Percentiles rank a stretch among this genome's conserved stretches.
These are phyloP conservation scores for Listronotus bonariensis DNA, from an alignment of 1,140 invertebrate species.

Conservation along the genomic window DNA sequence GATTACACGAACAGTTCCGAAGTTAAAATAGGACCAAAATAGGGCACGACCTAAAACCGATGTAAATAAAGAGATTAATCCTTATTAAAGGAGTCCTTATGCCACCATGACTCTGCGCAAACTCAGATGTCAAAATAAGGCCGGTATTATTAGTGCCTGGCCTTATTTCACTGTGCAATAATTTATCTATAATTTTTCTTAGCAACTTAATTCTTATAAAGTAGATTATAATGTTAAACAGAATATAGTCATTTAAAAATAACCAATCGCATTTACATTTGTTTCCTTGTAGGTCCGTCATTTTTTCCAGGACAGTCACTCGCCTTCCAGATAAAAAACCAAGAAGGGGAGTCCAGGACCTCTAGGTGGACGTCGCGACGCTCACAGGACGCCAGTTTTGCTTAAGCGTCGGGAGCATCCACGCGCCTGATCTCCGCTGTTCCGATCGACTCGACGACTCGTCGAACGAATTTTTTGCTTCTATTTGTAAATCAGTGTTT, in stretches of 20 bases:
- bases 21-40: too few species aligned
- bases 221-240: too few species aligned
- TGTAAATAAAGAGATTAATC: slow-evolving; percentile 36
- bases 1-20: too few species aligned
- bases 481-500: slow-evolving; percentile 12
- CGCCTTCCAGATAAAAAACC: neutral
- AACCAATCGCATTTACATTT: neutral
- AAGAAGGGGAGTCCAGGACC: slow-evolving; percentile 3
- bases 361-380: neutral
- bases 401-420: slow-evolving; percentile 15
- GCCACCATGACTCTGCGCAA: too few species aligned
- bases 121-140: too few species aligned
- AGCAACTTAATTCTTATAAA: too few species aligned
- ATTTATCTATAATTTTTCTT: too few species aligned
- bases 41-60: too few species aligned
- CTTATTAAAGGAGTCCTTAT: slow-evolving; percentile 1
- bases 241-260: too few species aligned
- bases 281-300: neutral
- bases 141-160: too few species aligned
- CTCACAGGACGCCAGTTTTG: slow-evolving; percentile 6
- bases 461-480: slow-evolving; percentile 16
- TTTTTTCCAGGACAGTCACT: neutral
- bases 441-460: neutral
- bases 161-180: too few species aligned
- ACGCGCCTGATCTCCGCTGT: slow-evolving; percentile 1